Base-by-base conservation (phyloP, 2,888 invertebrate genomes). In the Minunthozetes semirufus region DNA sequence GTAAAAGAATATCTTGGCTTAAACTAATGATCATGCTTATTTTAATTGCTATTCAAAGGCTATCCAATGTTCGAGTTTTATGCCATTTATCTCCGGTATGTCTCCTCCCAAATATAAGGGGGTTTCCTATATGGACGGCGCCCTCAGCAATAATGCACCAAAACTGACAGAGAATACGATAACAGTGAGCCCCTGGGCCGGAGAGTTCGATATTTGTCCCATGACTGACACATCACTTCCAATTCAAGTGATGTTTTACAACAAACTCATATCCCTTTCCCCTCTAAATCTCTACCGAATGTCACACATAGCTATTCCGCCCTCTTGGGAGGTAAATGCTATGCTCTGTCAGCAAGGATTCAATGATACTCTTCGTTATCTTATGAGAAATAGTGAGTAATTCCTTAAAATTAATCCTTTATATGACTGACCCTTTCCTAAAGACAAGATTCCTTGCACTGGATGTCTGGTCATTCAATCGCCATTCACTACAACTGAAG, bases 261-360 rank as follows among this genome's bases (percentile, higher is more conserved):
- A 80, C 72, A 79, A 79, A n/a, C 77, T 77, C 61, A 78, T 79
- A 53, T 78, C 79, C 17, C 76, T 80, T 25, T 76, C 77, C 0
- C 89, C 90, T 78, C 91, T 93, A 83, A 99, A 99, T 83, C 89
- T 98, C 80, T 94, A 93, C 84, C 88, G 98, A 78, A 90, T 98
- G 83, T 89, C 91, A 2, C 88, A 94, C 76, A 95, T 96, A 79
- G 86, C 99, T 29, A 96, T 96, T 83, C 98, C 98, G 13, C 96
- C 98, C 0, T 91, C 91, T 80, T 92, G 96, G 0, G 96, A 98
- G 84, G 90, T 93, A 19, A 81, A 86, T 72, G 83, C 84, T 77
- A 82, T 93, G 82, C 94, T 98, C 90, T 98, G 97, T 84, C 93
- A 94, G 81, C 96, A 97, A 85, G 98, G 98, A 4, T 80, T 79